Evolutionary conservation across 2,113 vertebrate genomes (phyloP).

Genomic region (Ceuthmochares aereus): DNA sequence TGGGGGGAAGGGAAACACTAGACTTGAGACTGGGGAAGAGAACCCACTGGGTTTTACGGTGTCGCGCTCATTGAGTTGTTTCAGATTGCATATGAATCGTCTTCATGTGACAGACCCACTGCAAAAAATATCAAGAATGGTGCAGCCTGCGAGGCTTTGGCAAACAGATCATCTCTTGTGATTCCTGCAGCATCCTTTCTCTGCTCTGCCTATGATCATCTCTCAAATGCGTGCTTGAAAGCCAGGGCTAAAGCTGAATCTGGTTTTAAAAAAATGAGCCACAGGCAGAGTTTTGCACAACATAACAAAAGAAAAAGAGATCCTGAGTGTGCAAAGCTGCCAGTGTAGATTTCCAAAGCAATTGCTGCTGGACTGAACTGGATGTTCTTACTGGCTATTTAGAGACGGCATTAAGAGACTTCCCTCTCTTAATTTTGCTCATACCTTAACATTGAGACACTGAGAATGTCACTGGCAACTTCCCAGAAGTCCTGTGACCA

Average conservation of each 20-base stretch:
- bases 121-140: not conserved
- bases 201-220: not conserved
- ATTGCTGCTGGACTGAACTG: not conserved
- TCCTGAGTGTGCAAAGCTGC: not conserved
- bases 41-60: not conserved
- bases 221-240: not conserved
- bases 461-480: not conserved
- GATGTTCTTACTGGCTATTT: not conserved
- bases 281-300: not conserved
- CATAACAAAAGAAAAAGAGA: not conserved
- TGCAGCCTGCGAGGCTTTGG: not conserved
- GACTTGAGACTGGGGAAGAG: not conserved
- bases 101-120: not conserved
- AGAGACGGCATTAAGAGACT: not conserved
- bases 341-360: not conserved
- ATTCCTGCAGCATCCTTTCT: not conserved
- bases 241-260: not conserved
- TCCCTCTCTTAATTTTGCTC: not conserved
- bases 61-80: not conserved
- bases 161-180: not conserved
- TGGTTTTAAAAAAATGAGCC: not conserved
- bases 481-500: not conserved
- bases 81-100: not conserved
- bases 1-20: not conserved
- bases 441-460: not conserved